Evolutionary conservation across 2,797 vertebrate genomes (phyloP).

Genomic region (Periparus ater): DNA sequence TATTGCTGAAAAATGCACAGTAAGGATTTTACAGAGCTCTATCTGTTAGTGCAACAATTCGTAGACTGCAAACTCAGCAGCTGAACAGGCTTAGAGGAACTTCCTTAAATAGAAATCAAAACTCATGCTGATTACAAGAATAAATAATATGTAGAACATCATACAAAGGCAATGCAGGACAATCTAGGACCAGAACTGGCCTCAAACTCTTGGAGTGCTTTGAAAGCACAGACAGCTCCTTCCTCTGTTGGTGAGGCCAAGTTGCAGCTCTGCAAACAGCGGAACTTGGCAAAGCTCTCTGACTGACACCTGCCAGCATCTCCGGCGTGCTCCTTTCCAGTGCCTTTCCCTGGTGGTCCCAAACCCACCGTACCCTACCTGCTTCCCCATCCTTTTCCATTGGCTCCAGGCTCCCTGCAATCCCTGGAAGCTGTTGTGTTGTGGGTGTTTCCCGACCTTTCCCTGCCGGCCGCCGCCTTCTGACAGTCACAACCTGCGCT

Average conservation of each 20-base stretch:
- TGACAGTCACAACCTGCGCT: not conserved
- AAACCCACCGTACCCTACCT: not conserved
- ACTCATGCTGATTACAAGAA: not conserved
- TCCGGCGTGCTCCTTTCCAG: not conserved
- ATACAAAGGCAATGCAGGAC: not conserved
- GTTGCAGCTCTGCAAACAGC: not conserved
- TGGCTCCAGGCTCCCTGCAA: not conserved
- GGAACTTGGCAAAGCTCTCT: not conserved
- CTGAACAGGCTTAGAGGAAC: not conserved
- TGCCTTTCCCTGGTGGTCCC: not conserved
- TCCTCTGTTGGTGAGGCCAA: too few relatives aligned
- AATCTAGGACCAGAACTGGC: not conserved
- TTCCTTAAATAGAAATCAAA: not conserved
- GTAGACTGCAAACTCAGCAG: not conserved
- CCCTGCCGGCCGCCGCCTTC: not conserved
- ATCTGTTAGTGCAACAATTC: not conserved
- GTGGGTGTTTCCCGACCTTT: not conserved
- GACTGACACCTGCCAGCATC: too few relatives aligned
- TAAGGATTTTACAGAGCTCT: not conserved
- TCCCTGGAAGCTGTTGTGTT: not conserved
- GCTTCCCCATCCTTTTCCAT: accelerated
- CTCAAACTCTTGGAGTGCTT: too few relatives aligned
- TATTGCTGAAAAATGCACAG: not conserved
- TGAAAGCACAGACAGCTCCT: not conserved
- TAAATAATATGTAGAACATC: not conserved